These are phyloP conservation scores for Nannospalax galili DNA, from an alignment of 2,113 vertebrate species.

Conservation along the genomic window DNA sequence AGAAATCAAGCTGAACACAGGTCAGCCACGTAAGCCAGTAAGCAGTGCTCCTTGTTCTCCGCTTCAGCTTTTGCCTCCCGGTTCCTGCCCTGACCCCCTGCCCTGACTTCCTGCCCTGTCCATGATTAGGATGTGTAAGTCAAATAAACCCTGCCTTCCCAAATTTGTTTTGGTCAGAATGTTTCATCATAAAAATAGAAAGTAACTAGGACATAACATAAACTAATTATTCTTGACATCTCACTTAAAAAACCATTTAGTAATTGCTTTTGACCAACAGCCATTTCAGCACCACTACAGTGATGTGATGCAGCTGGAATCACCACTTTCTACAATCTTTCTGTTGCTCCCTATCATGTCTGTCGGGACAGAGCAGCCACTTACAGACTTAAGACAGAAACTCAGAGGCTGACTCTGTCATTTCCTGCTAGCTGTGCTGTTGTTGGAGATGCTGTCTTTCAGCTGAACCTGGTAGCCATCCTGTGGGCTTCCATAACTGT, in stretches of 20 bases:
- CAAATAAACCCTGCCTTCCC: not conserved
- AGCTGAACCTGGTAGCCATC: not conserved
- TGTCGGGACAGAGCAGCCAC: not conserved
- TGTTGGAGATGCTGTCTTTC: not conserved
- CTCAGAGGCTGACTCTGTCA: not conserved
- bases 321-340: not conserved
- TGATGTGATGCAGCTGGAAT: not conserved
- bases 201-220: not conserved
- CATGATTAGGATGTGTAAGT: not conserved
- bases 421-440: not conserved
- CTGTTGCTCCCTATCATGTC: not conserved
- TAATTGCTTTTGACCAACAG: not conserved
- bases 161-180: too few relatives aligned
- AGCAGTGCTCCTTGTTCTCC: too few relatives aligned
- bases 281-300: not conserved
- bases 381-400: not conserved
- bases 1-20: too few relatives aligned
- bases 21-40: too few relatives aligned
- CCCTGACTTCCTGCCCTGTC: too few relatives aligned
- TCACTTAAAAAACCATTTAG: not conserved
- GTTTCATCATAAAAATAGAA: too few relatives aligned
- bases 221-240: not conserved
- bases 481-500: not conserved
- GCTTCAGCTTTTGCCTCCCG: too few relatives aligned
- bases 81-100: too few relatives aligned